These are phyloP conservation scores for Lithophane ornitopus DNA, from an alignment of 2,888 invertebrate species.

Conservation along the genomic window DNA sequence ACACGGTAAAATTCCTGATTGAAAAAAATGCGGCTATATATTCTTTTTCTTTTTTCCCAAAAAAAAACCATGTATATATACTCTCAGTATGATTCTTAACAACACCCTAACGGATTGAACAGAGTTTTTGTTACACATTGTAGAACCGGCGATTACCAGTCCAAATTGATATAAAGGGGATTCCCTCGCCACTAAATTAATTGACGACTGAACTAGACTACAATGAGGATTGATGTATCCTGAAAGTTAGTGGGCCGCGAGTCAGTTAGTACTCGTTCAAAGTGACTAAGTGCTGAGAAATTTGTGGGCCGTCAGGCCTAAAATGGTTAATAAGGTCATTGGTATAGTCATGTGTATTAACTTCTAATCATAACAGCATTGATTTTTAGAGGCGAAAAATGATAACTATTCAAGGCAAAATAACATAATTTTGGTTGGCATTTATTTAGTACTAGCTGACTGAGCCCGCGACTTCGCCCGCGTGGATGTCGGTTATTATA, in stretches of 20 bases:
- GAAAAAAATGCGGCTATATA: too few relatives aligned
- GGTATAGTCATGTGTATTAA: neutral
- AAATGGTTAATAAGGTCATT: constrained; percentile 19
- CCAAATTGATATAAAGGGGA: constrained; percentile 39
- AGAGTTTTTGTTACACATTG: too few relatives aligned
- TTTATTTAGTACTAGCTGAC: neutral
- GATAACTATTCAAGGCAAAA: neutral
- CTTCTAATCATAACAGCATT: neutral
- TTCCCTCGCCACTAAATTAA: constrained; percentile 39
- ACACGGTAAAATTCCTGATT: too few relatives aligned
- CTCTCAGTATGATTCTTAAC: too few relatives aligned
- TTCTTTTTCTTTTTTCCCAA: too few relatives aligned
- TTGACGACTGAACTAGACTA: constrained; percentile 37
- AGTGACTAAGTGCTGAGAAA: constrained; percentile 35
- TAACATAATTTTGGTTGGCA: neutral
- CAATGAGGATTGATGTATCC: constrained; percentile 58
- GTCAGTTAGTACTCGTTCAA: constrained; percentile 38
- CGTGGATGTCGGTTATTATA: too few relatives aligned
- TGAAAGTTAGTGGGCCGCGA: constrained; percentile 41
- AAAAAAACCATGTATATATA: too few relatives aligned
- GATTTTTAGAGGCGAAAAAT: neutral
- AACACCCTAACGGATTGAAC: too few relatives aligned
- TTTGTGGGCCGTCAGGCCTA: neutral
- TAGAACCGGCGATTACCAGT: constrained; percentile 40
- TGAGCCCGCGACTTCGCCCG: too few relatives aligned